Evolutionary conservation across 2,888 invertebrate genomes (phyloP).

Genomic region (Aphodius granarius): DNA sequence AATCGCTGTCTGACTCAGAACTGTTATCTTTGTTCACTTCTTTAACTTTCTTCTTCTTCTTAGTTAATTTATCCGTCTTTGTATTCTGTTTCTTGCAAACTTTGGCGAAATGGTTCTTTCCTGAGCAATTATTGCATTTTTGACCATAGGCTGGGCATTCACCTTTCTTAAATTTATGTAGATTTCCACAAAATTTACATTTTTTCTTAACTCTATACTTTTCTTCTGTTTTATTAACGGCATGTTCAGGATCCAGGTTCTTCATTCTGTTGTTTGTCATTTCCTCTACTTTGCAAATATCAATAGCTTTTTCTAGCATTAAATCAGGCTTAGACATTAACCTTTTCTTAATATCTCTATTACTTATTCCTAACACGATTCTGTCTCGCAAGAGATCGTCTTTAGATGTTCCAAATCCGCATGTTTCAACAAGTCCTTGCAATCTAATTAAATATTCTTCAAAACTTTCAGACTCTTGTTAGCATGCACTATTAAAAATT

Average conservation of each 20-base stretch:
- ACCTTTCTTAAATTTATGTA: conserved; percentile 5
- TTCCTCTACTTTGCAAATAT: conserved; percentile 12
- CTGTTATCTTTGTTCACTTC: background rate
- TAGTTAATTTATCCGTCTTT: background rate
- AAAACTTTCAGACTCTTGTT: background rate
- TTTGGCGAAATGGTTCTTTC: conserved; percentile 12
- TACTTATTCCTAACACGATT: conserved; percentile 2
- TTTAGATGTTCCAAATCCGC: background rate
- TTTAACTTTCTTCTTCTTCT: background rate
- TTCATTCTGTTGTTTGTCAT: background rate
- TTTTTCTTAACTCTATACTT: conserved; percentile 1
- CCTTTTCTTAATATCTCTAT: conserved; percentile 12
- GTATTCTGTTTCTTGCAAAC: conserved; percentile 8
- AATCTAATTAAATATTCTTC: background rate
- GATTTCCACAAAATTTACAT: conserved; percentile 16
- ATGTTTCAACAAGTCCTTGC: background rate
- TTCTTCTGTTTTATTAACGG: conserved; percentile 1
- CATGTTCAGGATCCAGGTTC: background rate
- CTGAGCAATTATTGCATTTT: conserved; percentile 12
- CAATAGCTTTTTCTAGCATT: conserved; percentile 8
- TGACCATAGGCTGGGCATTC: conserved; percentile 14
- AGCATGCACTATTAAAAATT: background rate
- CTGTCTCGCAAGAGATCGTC: background rate
- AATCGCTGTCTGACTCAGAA: background rate
- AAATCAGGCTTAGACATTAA: conserved; percentile 14